Percentiles rank a stretch among this genome's conserved stretches.
phyloP scores from a whole-genome alignment of 1,140 invertebrate species.

The Drosophila malerkotliana region DNA sequence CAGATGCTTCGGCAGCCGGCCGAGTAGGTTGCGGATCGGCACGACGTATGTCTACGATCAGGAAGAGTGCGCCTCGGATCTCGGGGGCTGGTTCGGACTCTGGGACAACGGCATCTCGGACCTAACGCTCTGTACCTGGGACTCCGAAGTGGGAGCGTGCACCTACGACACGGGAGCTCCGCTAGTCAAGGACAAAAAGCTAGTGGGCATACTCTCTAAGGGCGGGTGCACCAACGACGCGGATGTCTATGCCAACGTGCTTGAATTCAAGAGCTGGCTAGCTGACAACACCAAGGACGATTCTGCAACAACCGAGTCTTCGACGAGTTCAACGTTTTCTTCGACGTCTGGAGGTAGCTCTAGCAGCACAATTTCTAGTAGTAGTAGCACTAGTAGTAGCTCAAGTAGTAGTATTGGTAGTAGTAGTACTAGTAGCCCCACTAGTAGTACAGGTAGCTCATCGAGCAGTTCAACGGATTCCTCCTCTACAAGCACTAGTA shows the following conservation, averaged over 20 bases:
- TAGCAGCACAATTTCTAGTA: no score
- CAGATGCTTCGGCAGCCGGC: conserved; percentile 1
- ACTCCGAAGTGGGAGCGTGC: conserved; percentile 2
- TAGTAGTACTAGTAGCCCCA: no score
- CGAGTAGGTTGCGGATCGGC: neutral
- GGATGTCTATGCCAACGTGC: conserved; percentile 27
- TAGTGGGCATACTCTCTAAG: conserved; percentile 33
- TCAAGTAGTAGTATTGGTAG: no score
- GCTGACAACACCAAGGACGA: neutral
- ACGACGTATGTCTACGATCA: conserved; percentile 6
- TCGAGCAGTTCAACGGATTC: no score
- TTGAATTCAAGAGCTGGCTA: conserved; percentile 6
- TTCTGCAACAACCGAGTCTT: neutral
- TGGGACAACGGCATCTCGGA: conserved; percentile 20
- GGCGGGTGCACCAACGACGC: conserved; percentile 13
- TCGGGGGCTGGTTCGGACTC: neutral
- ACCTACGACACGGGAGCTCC: conserved; percentile 20
- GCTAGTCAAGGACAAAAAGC: conserved; percentile 3
- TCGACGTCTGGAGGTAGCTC: no score
- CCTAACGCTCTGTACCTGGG: conserved; percentile 12
- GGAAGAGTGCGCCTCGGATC: conserved; percentile 17
- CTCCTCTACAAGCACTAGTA: no score
- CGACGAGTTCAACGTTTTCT: neutral
- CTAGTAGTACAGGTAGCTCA: no score
- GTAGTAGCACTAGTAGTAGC: no score